A percentile compares a stretch with the other conserved stretches of the same genome.
These are phyloP conservation scores for Lutjanus erythropterus DNA, from an alignment of 2,113 vertebrate genomes.

Conservation along the genomic window DNA sequence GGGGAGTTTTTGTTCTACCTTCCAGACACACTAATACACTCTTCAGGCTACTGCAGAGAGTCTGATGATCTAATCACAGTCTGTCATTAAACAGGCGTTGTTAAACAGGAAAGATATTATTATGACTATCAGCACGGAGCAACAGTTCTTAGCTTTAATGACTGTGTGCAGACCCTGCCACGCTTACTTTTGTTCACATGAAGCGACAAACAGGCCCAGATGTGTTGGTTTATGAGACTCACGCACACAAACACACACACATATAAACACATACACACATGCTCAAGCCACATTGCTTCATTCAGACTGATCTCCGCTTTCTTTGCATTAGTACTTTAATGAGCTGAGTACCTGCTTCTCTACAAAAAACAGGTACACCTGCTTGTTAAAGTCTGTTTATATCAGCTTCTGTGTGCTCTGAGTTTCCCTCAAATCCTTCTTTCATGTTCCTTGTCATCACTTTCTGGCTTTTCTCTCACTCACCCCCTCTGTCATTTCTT, in stretches of 20 bases:
- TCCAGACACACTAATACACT: not conserved
- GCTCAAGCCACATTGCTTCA: constrained; percentile 27
- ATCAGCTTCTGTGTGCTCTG: constrained; percentile 37
- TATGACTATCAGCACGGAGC: constrained; percentile 13
- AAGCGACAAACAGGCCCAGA: constrained; percentile 55
- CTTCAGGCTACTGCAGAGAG: constrained; percentile 26
- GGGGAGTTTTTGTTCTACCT: constrained; percentile 31
- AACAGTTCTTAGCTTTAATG: constrained; percentile 33
- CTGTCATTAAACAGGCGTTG: constrained; percentile 50
- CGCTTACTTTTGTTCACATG: constrained; percentile 23
- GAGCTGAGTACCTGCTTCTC: constrained; percentile 36
- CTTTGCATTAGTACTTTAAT: constrained; percentile 51
- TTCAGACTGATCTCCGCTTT: constrained; percentile 26
- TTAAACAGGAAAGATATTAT: constrained; percentile 48
- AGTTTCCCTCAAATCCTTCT: constrained; percentile 23
- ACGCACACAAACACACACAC: constrained; percentile 22
- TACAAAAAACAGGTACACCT: constrained; percentile 44
- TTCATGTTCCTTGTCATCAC: constrained; percentile 41
- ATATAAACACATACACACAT: not conserved
- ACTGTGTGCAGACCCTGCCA: constrained; percentile 14
- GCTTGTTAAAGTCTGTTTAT: constrained; percentile 47
- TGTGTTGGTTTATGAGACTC: constrained; percentile 46
- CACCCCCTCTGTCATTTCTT: not conserved
- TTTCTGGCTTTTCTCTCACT: constrained; percentile 1
- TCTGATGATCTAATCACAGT: constrained; percentile 46